Base-by-base conservation (phyloP, 2,113 vertebrate species). In the Tenrec ecaudatus region DNA sequence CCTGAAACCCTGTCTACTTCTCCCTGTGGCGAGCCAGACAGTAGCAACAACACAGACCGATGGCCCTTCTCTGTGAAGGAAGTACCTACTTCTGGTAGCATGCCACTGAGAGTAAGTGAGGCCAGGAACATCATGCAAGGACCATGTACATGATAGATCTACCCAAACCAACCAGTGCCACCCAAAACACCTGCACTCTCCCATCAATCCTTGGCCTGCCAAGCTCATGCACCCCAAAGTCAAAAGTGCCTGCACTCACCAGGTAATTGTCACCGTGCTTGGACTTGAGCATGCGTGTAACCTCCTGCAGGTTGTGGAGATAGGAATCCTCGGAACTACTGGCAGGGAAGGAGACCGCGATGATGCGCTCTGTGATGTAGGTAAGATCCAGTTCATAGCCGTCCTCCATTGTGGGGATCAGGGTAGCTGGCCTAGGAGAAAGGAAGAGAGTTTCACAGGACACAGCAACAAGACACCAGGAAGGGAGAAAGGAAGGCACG, bases 241-340 rank as follows among this genome's bases (percentile, higher is more conserved):
- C 10, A 40, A 6, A 3, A 0, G 11, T 7, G 66, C 84, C 33
- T 36, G 6, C 91, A n/a, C 98, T 95, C 98, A 99, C 99, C 99
- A 99, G 97, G 97, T 99, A 99, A 98, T 99, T 99, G 96, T 99
- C 99, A 0, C 99, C 99, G 19, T 99, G 99, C 96, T 99, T 99
- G 97, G 99, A 99, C 97, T 98, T 99, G 57, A 99, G 99, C 99
- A 99, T 99, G 76, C 97, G 98, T 0, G 99, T 99, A 94, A 99
- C 99, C 93, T 99, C 99, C 93, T 99, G 99, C 20, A 99, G 98
- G 95, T 98, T 98, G 96, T 98, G 98, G 25, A 98, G 96, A 93
- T 99, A 99, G 12, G 98, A 98, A 96, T 99, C 99, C 97, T 99
- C 99, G 0, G 98, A 98, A 97, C 98, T 99, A 23, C 97, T 97